These are phyloP conservation scores for Tigriopus californicus DNA, from an alignment of 2,888 invertebrate genomes.

Conservation along the genomic window DNA sequence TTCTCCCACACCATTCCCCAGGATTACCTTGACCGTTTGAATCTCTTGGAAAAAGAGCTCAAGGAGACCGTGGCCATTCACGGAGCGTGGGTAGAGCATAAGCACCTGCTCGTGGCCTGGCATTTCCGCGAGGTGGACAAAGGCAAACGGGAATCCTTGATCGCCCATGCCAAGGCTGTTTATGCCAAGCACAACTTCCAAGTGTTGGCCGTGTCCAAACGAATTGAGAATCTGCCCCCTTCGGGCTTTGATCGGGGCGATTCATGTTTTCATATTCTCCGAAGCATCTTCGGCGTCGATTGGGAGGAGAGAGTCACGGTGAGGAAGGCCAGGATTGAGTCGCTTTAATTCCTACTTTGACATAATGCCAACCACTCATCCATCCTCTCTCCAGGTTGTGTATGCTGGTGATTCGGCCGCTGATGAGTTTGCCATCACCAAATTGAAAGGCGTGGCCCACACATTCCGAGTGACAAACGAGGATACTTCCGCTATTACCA, in stretches of 20 bases:
- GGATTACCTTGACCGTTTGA: slow-evolving; percentile 25
- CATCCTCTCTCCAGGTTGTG: slow-evolving; percentile 47
- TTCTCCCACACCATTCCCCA: slow-evolving; percentile 79
- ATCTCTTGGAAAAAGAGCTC: slow-evolving; percentile 38
- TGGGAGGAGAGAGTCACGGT: slow-evolving; percentile 16
- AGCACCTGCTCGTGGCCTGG: slow-evolving; percentile 65
- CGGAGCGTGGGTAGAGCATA: slow-evolving; percentile 81
- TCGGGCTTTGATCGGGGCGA: slow-evolving; percentile 8
- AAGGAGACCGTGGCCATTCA: slow-evolving; percentile 56
- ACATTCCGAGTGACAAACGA: slow-evolving; percentile 13
- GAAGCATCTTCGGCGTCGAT: slow-evolving; percentile 11
- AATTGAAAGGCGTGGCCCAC: slow-evolving; percentile 20
- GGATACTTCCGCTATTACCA: slow-evolving; percentile 10
- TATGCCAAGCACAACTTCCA: slow-evolving; percentile 40
- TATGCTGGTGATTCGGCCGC: slow-evolving; percentile 75
- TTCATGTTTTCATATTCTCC: slow-evolving; percentile 9
- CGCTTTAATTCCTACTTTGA: neutral
- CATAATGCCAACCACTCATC: neutral
- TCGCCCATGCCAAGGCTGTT: slow-evolving; percentile 47
- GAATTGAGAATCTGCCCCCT: slow-evolving; percentile 13
- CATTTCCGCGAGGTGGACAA: slow-evolving; percentile 66
- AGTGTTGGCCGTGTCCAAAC: slow-evolving; percentile 9
- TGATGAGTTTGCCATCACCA: slow-evolving; percentile 70
- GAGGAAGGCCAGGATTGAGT: no score
- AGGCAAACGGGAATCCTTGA: slow-evolving; percentile 43